A percentile compares a stretch with the other conserved stretches of the same genome.
phyloP scores from a whole-genome alignment of 2,888 invertebrate genomes.

The Amiota communis region DNA sequence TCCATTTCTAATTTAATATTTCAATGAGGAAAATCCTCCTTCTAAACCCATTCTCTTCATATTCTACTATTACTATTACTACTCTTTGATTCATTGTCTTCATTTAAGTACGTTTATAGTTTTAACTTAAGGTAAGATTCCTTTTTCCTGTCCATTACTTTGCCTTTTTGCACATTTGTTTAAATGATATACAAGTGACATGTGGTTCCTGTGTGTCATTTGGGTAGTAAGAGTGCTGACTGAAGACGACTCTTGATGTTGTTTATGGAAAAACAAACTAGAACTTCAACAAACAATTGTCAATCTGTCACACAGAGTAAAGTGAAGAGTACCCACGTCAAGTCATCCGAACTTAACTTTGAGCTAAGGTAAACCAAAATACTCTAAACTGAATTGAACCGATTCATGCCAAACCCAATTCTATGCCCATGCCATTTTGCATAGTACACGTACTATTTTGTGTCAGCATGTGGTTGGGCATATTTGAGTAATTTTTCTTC shows the following conservation, averaged over 20 bases:
- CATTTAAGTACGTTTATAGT: background rate
- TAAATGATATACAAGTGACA: constrained; percentile 18
- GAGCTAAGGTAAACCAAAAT: too few species aligned
- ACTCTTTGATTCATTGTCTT: background rate
- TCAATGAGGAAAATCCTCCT: background rate
- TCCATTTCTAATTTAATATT: background rate
- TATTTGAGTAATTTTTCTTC: constrained; percentile 10
- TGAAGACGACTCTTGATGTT: background rate
- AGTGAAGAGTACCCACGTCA: constrained; percentile 23
- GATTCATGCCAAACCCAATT: too few species aligned
- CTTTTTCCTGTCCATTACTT: background rate
- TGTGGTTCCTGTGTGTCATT: constrained; percentile 11
- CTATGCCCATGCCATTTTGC: constrained; percentile 2
- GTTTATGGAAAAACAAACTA: background rate
- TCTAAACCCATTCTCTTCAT: background rate
- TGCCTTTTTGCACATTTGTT: constrained; percentile 12
- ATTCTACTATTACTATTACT: background rate
- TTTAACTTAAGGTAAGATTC: background rate
- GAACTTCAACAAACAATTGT: background rate
- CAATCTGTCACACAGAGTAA: constrained; percentile 15
- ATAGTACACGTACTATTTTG: background rate
- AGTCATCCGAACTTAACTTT: background rate
- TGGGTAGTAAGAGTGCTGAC: background rate
- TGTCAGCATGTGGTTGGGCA: constrained; percentile 16
- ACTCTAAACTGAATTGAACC: too few species aligned